These are phyloP conservation scores for Takifugu flavidus DNA, from an alignment of 2,113 vertebrate species.

Conservation along the genomic window DNA sequence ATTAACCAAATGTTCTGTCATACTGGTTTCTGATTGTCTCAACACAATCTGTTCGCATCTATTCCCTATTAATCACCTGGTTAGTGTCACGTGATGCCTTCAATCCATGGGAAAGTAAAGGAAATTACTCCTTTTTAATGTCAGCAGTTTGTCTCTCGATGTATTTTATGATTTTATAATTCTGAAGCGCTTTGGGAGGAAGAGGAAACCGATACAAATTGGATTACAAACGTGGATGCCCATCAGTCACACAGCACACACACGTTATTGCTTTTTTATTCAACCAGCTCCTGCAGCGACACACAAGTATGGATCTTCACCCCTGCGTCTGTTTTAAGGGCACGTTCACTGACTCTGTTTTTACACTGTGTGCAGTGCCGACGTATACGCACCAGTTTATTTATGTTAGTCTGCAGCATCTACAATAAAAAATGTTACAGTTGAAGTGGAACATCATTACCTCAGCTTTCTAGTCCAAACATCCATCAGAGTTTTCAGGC, in stretches of 20 bases:
- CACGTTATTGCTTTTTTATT: conserved; percentile 67
- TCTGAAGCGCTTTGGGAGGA: conserved; percentile 50
- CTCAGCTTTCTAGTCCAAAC: too few species aligned
- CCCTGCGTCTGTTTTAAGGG: conserved; percentile 34
- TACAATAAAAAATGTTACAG: neutral
- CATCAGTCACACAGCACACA: conserved; percentile 70
- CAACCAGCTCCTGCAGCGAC: conserved; percentile 27
- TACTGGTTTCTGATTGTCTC: conserved; percentile 6
- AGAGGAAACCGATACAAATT: conserved; percentile 78
- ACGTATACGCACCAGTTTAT: too few species aligned
- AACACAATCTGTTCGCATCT: neutral
- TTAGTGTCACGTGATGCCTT: conserved; percentile 35
- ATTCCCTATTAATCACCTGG: neutral
- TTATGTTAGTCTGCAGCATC: too few species aligned
- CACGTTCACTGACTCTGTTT: neutral
- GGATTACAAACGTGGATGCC: conserved; percentile 71
- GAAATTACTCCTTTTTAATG: neutral
- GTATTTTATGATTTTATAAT: conserved; percentile 39
- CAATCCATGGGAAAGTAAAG: conserved; percentile 27
- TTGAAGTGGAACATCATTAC: neutral
- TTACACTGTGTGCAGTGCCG: neutral
- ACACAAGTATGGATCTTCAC: conserved; percentile 49
- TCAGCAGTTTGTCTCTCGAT: conserved; percentile 14
- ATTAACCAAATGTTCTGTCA: conserved; percentile 1
- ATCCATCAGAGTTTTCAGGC: neutral